A percentile compares a stretch with the other conserved stretches of the same genome.
phyloP scores from a whole-genome alignment of 2,888 invertebrate genomes.

The Cerceris ruficornis region DNA sequence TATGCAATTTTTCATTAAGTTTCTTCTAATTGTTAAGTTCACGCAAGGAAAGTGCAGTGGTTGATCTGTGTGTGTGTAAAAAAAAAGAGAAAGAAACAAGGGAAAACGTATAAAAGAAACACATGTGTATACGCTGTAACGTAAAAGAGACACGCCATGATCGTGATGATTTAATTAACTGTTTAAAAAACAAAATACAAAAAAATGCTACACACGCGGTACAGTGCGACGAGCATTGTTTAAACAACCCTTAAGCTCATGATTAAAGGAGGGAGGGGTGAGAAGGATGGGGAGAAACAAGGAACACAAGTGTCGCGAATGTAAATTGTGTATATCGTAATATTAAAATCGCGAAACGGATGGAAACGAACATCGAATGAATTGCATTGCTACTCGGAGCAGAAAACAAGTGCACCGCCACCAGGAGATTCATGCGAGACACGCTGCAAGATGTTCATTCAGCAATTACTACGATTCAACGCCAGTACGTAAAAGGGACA shows the following conservation, averaged over 20 bases:
- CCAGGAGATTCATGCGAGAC: constrained; percentile 17
- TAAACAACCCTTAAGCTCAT: constrained; percentile 1
- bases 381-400: constrained; percentile 37
- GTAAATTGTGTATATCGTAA: constrained; percentile 71
- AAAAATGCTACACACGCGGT: constrained; percentile 4
- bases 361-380: constrained; percentile 36
- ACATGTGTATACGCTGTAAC: constrained; percentile 56
- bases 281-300: constrained; percentile 15
- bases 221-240: constrained; percentile 28
- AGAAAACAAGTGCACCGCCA: constrained; percentile 21
- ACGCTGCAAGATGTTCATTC: constrained; percentile 31
- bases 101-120: constrained; percentile 28
- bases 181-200: constrained; percentile 30
- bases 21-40: constrained; percentile 48
- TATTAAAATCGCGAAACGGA: constrained; percentile 40
- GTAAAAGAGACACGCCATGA: constrained; percentile 30
- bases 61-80: constrained; percentile 40
- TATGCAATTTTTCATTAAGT: constrained; percentile 43
- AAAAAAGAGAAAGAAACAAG: constrained; percentile 28
- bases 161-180: constrained; percentile 45
- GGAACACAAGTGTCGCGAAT: constrained; percentile 56
- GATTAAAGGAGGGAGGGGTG: constrained; percentile 18
- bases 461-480: not conserved
- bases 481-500: constrained; percentile 13
- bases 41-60: constrained; percentile 57